Base-by-base conservation (phyloP, 2,888 invertebrate species). In the Germaria angustata region DNA sequence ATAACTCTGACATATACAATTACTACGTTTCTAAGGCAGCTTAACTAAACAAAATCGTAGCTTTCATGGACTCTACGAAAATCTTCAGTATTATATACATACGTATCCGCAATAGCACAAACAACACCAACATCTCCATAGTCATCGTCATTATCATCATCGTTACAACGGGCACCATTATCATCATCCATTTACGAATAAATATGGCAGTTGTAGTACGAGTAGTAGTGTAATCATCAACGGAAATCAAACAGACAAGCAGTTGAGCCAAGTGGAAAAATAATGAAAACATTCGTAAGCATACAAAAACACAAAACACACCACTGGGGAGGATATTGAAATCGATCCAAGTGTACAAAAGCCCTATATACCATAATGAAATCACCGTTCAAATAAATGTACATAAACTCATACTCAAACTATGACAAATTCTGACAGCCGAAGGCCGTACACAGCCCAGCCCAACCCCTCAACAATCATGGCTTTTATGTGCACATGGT, bases 201-300 rank as follows among this genome's bases (percentile, higher is more conserved):
- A 49, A 66, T n/a, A 32, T 57, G 39, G 73, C 75, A 82, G 69
- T 79, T 61, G 79, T 65, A 22, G 66, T 57, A 34, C 28, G 3
- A 5, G 28, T 28, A 28, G 78, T 46, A 72, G 81, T 81, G 75
- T 79, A 82, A 82, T 87, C 88, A 86, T 88, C 87, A 88, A 87
- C 87, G 89, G 87, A 88, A 89, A 88, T 88, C 87, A 86, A 88
- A 89, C 87, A 88, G 88, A 89, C 89, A 89, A 88, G 89, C 86
- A 88, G 87, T 88, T 88, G 89, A 89, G 86, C 89, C 89, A 88
- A 88, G 89, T 89, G 89, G 89, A 88, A 89, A 89, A 89, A 89
- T 89, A 89, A 89, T 89, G 89, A 89, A 89, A 89, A 89, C 89
- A 89, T 88, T 88, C 86, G 86, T 85, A 86, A 80, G 80, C 76